Conservation (phyloP, 2,888 invertebrate species). For the Cremastinae sp. region DNA sequence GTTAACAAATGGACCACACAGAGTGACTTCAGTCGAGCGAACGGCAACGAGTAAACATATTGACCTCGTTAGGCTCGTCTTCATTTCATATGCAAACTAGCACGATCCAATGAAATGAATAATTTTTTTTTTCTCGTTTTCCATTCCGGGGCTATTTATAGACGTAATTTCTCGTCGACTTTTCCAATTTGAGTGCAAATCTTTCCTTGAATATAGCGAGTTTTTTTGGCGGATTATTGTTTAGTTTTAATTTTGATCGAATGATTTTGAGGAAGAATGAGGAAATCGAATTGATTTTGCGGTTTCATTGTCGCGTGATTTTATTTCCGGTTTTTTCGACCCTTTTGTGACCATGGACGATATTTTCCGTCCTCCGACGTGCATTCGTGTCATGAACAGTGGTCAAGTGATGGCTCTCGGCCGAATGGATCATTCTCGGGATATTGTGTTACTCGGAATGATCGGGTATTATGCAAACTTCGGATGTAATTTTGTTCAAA, state of each 20-base stretch:
- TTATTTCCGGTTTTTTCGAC: slow-evolving; percentile 37
- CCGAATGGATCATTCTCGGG: slow-evolving; percentile 29
- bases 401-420: slow-evolving; percentile 41
- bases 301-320: slow-evolving; percentile 17
- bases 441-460: slow-evolving; percentile 39
- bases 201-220: too few relatives aligned
- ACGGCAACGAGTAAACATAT: slow-evolving; percentile 41
- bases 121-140: slow-evolving; percentile 26
- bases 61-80: slow-evolving; percentile 54
- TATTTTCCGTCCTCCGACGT: slow-evolving; percentile 34
- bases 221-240: too few relatives aligned
- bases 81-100: slow-evolving; percentile 39
- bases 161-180: too few relatives aligned
- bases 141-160: slow-evolving; percentile 7
- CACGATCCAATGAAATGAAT: slow-evolving; percentile 45
- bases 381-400: slow-evolving; percentile 32
- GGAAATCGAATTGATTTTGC: slow-evolving; percentile 14
- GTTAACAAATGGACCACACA: slow-evolving; percentile 41
- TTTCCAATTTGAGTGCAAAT: too few relatives aligned
- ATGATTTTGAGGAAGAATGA: not conserved
- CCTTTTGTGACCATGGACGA: slow-evolving; percentile 32
- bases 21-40: slow-evolving; percentile 43
- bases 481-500: slow-evolving; percentile 14
- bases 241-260: too few relatives aligned
- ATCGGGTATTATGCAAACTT: slow-evolving; percentile 46